These are phyloP conservation scores for Lonchura striata DNA, from an alignment of 2,113 vertebrate species.

Conservation along the genomic window DNA sequence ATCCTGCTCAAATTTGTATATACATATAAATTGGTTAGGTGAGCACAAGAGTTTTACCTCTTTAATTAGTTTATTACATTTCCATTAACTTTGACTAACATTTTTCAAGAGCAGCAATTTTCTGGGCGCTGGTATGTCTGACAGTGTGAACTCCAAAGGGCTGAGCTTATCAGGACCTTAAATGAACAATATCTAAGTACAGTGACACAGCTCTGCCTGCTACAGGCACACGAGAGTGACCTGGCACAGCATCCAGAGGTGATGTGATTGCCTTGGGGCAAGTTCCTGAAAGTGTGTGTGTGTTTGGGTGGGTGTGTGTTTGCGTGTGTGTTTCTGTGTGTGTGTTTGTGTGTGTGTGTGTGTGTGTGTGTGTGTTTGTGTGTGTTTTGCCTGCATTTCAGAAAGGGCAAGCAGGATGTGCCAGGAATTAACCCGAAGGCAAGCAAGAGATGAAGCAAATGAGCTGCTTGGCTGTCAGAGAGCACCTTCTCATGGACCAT, in stretches of 20 bases:
- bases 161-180: neutral
- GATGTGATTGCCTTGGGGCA: neutral
- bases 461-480: neutral
- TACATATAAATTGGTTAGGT: neutral
- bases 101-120: slow-evolving; percentile 23
- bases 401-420: neutral
- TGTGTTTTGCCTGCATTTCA: neutral
- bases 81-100: slow-evolving; percentile 19
- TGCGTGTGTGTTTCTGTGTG: no score
- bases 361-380: neutral
- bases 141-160: neutral
- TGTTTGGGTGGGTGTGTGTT: no score
- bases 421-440: neutral
- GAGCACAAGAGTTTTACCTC: neutral
- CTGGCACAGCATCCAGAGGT: neutral
- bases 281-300: neutral
- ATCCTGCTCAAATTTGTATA: neutral
- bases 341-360: no score
- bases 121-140: neutral
- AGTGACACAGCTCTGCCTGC: neutral
- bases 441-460: neutral
- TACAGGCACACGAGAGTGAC: neutral
- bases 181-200: neutral
- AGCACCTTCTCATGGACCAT: neutral
- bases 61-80: neutral